These are phyloP conservation scores for Acheta domesticus DNA, from an alignment of 2,888 invertebrate species.

Conservation along the genomic window DNA sequence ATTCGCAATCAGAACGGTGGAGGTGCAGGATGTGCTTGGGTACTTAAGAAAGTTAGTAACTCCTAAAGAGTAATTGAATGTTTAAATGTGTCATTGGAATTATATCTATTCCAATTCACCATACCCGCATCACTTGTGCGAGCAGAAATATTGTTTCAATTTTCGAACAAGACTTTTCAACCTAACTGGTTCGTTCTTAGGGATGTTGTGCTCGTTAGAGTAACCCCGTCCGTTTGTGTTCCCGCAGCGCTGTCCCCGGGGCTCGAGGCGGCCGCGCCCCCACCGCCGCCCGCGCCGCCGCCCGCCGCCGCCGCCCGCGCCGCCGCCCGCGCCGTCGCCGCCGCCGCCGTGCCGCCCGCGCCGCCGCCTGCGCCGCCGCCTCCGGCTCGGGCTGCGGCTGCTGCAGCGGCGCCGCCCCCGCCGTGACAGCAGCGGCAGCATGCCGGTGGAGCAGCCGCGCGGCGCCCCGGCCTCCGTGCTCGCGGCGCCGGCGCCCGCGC, in stretches of 20 bases:
- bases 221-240: background rate
- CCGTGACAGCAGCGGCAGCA: background rate
- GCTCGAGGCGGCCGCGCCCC: background rate
- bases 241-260: background rate
- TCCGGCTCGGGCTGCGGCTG: background rate
- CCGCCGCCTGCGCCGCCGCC: background rate
- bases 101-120: too few species aligned
- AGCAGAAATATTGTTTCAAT: too few species aligned
- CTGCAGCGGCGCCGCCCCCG: background rate
- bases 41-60: too few species aligned
- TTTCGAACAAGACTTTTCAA: too few species aligned
- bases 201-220: background rate
- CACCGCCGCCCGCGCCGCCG: background rate
- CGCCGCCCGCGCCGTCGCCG: background rate
- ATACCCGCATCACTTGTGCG: too few species aligned
- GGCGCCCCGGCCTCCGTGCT: background rate
- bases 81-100: too few species aligned
- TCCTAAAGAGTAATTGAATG: too few species aligned
- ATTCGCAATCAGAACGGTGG: too few species aligned
- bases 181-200: too few species aligned
- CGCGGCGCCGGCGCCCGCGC: background rate
- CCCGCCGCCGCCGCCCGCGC: background rate
- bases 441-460: background rate
- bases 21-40: too few species aligned
- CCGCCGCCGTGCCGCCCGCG: background rate